Conservation (phyloP, 2,888 invertebrate genomes). For the Sicus ferrugineus region DNA sequence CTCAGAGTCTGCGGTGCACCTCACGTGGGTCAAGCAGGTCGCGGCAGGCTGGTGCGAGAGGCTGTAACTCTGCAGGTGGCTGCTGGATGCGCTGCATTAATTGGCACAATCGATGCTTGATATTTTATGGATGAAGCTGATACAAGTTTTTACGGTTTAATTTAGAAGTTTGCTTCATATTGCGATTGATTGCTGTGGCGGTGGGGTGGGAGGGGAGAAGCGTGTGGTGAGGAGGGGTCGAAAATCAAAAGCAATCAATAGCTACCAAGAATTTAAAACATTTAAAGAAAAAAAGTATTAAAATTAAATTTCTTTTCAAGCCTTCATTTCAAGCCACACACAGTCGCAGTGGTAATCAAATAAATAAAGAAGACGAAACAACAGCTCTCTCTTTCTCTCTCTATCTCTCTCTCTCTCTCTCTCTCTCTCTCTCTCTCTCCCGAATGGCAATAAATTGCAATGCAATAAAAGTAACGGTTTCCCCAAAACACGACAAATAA, state of each 20-base stretch:
- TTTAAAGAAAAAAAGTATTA: no score
- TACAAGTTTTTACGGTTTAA: background rate
- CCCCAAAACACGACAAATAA: constrained; percentile 11
- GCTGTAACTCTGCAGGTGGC: constrained; percentile 13
- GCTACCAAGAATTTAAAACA: no score
- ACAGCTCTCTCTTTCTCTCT: no score
- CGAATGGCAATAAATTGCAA: constrained; percentile 25
- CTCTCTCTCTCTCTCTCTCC: no score
- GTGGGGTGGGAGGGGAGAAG: background rate
- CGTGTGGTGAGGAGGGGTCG: background rate
- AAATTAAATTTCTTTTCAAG: no score
- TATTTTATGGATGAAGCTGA: constrained; percentile 15
- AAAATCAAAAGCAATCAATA: no score
- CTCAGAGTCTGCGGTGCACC: background rate
- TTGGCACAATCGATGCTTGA: background rate
- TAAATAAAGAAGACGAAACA: no score
- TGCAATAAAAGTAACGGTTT: constrained; percentile 13
- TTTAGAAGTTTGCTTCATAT: background rate
- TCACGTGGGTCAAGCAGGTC: constrained; percentile 26
- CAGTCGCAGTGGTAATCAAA: no score
- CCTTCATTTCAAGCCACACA: no score
- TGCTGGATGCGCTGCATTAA: background rate
- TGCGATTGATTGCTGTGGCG: background rate
- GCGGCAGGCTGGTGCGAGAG: background rate
- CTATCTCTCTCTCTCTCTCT: no score